phyloP scores from a whole-genome alignment of 2,888 invertebrate genomes.

The Galerucella pusilla region DNA sequence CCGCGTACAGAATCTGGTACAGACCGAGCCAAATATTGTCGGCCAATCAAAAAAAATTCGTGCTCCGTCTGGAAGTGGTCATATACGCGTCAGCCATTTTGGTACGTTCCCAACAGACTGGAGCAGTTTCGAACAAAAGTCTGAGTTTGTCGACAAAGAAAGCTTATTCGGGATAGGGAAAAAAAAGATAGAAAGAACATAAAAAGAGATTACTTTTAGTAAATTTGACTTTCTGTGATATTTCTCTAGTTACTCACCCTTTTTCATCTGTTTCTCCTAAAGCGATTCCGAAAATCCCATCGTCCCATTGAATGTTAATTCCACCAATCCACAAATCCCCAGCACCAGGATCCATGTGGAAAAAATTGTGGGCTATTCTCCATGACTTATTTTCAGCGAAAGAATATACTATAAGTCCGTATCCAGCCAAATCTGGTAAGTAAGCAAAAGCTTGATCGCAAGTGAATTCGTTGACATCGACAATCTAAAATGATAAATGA shows the following conservation, averaged over 20 bases:
- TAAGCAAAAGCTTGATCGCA: conserved; percentile 83
- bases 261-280: conserved; percentile 63
- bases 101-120: no score
- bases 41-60: no score
- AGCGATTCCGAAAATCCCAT: conserved; percentile 82
- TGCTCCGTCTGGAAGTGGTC: no score
- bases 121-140: no score
- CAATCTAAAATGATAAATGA: conserved; percentile 66
- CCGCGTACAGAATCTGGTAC: no score
- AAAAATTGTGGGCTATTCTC: conserved; percentile 82
- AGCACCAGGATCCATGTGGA: conserved; percentile 82
- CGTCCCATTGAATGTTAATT: conserved; percentile 86
- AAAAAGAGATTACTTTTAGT: no score
- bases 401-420: conserved; percentile 82
- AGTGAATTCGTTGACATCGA: conserved; percentile 74
- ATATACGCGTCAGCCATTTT: no score
- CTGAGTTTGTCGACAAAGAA: no score
- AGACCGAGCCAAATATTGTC: no score
- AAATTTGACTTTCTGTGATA: background rate
- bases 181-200: no score
- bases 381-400: conserved; percentile 79
- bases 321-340: conserved; percentile 82
- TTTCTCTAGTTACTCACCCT: conserved; percentile 46
- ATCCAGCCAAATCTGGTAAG: conserved; percentile 79
- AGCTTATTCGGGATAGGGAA: no score